phyloP scores from a whole-genome alignment of 1,140 invertebrate genomes.

The Cotesia vestalis region DNA sequence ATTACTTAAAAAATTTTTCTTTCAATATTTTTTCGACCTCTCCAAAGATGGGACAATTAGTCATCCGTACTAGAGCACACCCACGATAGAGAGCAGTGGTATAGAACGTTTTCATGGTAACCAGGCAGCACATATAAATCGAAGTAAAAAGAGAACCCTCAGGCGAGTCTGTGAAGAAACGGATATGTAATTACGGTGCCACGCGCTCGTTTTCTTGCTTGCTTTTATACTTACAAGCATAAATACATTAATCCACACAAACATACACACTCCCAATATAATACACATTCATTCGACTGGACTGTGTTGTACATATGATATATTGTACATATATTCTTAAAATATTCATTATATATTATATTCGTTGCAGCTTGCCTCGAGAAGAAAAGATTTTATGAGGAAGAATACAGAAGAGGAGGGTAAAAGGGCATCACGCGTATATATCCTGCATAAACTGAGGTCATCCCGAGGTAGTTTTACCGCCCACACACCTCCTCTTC shows the following conservation, averaged over 20 bases:
- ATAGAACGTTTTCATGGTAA: too few relatives aligned
- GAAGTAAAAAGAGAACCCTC: constrained; percentile 14
- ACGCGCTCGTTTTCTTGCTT: constrained; percentile 16
- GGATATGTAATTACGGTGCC: constrained; percentile 20
- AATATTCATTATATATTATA: background rate
- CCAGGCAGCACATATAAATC: constrained; percentile 21
- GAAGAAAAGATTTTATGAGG: background rate
- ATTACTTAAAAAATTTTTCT: background rate
- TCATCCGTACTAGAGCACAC: constrained; percentile 20
- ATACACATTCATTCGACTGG: background rate
- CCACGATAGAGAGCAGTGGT: constrained; percentile 9
- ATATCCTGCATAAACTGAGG: constrained; percentile 6
- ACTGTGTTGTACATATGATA: too few relatives aligned
- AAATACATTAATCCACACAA: background rate
- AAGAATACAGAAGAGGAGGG: constrained; percentile 2
- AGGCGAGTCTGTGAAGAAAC: background rate
- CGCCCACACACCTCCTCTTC: constrained; percentile 4
- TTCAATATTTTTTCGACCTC: background rate
- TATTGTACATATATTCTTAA: too few relatives aligned
- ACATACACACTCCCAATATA: background rate
- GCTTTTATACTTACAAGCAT: background rate
- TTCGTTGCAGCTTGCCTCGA: constrained; percentile 8
- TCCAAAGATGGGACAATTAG: constrained; percentile 13
- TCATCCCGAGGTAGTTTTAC: constrained; percentile 7
- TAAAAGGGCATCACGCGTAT: background rate